phyloP scores from a whole-genome alignment of 2,888 invertebrate genomes.

The Odontothrips loti region DNA sequence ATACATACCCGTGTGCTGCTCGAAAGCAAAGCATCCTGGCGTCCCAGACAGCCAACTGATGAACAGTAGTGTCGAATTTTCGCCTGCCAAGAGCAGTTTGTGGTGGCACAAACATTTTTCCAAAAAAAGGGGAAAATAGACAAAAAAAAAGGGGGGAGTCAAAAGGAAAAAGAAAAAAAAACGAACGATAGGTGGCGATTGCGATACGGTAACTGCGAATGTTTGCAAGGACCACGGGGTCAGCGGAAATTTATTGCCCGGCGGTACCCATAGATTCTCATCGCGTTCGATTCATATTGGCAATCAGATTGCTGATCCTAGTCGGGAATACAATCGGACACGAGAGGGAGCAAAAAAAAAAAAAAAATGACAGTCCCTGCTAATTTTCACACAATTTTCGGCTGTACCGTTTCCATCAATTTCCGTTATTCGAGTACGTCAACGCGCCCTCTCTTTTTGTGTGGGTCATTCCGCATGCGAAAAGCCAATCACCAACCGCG shows the following conservation, averaged over 20 bases:
- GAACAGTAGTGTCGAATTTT: not conserved
- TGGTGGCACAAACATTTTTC: not conserved
- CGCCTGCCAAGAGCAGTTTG: no score
- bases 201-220: not conserved
- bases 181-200: not conserved
- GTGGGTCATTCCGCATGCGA: no score
- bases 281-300: not conserved
- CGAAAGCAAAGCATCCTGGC: not conserved
- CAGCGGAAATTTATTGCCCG: no score
- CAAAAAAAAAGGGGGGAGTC: no score
- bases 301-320: not conserved
- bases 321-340: not conserved
- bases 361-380: no score
- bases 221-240: no score
- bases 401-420: not conserved
- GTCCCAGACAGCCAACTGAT: not conserved
- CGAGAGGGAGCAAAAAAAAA: not conserved
- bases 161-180: not conserved
- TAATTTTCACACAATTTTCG: no score
- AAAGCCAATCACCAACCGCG: no score
- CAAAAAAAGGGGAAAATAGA: not conserved
- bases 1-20: not conserved
- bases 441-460: no score
- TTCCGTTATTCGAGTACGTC: not conserved
- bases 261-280: not conserved